These are phyloP conservation scores for Leiothrix lutea DNA, from an alignment of 2,113 vertebrate genomes.

Conservation along the genomic window DNA sequence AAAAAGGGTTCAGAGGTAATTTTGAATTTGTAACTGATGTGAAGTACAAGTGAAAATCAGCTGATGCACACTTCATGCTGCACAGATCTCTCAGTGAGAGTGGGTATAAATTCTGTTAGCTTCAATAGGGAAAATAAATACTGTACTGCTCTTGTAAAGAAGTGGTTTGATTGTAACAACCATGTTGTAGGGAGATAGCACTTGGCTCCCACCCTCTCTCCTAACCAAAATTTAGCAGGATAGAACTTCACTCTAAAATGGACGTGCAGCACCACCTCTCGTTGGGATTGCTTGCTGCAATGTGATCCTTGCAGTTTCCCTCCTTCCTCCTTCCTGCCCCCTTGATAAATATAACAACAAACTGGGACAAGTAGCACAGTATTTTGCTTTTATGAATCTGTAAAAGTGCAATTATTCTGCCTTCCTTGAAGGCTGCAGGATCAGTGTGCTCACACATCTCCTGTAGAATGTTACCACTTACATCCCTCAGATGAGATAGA, in stretches of 20 bases:
- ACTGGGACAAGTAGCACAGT: background rate
- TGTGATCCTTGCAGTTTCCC: background rate
- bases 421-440: background rate
- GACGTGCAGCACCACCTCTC: constrained; percentile 1
- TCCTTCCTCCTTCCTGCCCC: background rate
- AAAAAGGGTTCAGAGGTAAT: background rate
- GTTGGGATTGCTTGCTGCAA: constrained; percentile 9
- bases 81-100: background rate
- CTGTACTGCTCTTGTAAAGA: background rate
- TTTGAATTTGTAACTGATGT: background rate
- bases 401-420: background rate
- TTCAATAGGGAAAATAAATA: background rate
- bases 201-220: background rate
- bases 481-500: background rate
- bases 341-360: background rate
- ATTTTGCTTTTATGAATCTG: background rate
- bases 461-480: background rate
- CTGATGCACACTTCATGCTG: background rate
- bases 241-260: background rate
- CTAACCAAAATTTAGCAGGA: background rate
- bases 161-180: background rate
- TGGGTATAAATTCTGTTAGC: background rate
- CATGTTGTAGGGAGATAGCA: background rate
- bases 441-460: accelerated
- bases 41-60: background rate